A percentile compares a stretch with the other conserved stretches of the same genome.
phyloP scores from a whole-genome alignment of 2,888 invertebrate species.

The Synanthedon formicaeformis region DNA sequence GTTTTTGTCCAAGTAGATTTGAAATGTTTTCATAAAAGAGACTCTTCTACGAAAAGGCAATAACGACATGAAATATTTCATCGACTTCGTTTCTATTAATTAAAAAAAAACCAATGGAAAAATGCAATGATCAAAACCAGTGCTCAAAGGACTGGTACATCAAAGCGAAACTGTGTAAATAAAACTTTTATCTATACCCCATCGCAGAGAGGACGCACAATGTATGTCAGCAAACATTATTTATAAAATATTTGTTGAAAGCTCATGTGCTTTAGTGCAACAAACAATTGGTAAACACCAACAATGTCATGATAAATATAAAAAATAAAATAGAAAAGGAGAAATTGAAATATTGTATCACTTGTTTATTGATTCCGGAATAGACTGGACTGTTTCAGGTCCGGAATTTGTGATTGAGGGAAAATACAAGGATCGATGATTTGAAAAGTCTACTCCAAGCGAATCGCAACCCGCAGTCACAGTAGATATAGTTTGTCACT shows the following conservation, averaged over 20 bases:
- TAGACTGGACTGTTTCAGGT: too few relatives aligned
- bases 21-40: too few relatives aligned
- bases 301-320: background rate
- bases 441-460: too few relatives aligned
- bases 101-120: background rate
- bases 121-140: background rate
- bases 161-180: conserved; percentile 3
- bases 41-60: background rate
- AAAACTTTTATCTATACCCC: conserved; percentile 3
- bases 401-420: too few relatives aligned
- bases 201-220: too few relatives aligned
- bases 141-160: background rate
- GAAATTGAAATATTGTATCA: conserved; percentile 8
- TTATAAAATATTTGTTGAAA: background rate
- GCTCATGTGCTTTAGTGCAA: background rate
- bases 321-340: conserved; percentile 4
- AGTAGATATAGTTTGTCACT: too few relatives aligned
- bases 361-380: too few relatives aligned
- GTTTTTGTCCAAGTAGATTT: too few relatives aligned
- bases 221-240: background rate
- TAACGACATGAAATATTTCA: background rate
- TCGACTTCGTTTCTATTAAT: background rate
- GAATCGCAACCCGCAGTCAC: too few relatives aligned
- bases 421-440: too few relatives aligned
- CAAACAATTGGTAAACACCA: background rate